Percentiles rank a stretch among this genome's conserved stretches.
phyloP scores from a whole-genome alignment of 2,888 invertebrate species.

The Anthoptus insignis region DNA sequence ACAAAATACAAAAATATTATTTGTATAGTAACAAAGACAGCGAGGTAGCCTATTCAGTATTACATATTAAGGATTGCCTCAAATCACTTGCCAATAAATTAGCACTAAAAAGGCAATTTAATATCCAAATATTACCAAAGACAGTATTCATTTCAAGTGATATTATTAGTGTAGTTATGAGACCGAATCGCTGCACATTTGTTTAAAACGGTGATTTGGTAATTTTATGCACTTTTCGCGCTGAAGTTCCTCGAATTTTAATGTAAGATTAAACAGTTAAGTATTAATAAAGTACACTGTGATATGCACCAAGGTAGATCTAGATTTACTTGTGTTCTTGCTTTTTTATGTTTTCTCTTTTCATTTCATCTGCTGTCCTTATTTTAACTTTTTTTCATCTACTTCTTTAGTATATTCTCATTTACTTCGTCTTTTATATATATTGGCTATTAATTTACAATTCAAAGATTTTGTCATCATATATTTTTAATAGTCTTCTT shows the following conservation, averaged over 20 bases:
- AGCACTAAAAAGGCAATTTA: slow-evolving; percentile 51
- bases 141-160: slow-evolving; percentile 79
- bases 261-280: slow-evolving; percentile 54
- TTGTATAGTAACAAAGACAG: not conserved
- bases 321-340: slow-evolving; percentile 39
- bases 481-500: not conserved
- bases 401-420: not conserved
- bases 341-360: slow-evolving; percentile 25
- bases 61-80: slow-evolving; percentile 20
- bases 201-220: slow-evolving; percentile 81
- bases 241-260: slow-evolving; percentile 63
- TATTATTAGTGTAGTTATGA: slow-evolving; percentile 56
- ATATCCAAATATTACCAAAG: slow-evolving; percentile 74
- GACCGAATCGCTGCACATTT: slow-evolving; percentile 84
- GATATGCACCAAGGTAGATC: slow-evolving; percentile 78
- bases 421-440: not conserved
- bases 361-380: slow-evolving; percentile 11
- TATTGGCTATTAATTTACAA: no score
- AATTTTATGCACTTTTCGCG: slow-evolving; percentile 57
- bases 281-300: slow-evolving; percentile 77
- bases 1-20: no score
- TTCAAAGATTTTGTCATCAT: no score
- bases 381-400: not conserved
- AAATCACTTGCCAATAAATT: slow-evolving; percentile 41
- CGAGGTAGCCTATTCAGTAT: not conserved